Evolutionary conservation across 2,888 invertebrate genomes (phyloP), one percentile per base, ranked within the genome.

Genomic region (Drosophila kambysellisi): DNA sequence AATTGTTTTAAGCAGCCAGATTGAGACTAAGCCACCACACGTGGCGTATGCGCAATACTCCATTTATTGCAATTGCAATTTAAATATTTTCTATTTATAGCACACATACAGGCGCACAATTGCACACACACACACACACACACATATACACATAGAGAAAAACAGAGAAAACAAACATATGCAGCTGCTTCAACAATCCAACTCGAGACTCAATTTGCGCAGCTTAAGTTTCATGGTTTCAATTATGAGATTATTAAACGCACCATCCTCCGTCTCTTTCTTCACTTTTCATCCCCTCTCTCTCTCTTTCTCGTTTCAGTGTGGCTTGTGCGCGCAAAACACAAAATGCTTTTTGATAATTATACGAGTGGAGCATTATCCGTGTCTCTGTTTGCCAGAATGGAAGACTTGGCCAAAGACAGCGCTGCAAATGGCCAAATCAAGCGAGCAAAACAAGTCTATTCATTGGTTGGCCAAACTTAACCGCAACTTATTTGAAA

Each of bases 1-100:
- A 87, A 87, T 87, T 87, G 87, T 87, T 87, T 87, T 88, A 89
- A 87, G 91, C 91, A 83, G 71, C 33, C 46, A 39, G 37, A 39
- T 17, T n/a, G 56, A 58, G 35, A 53, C 59, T 53, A 57, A 62
- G 67, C 52, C 75, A 76, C 88, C 75, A 76, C 83, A 88, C 84
- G 83, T 77, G 90, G 75, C 81, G 89, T 76, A 90, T 86, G 64
- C 87, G 72, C 81, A 75, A 70, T 64, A 52, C 65, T 48, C 43
- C 32, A 46, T 33, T 54, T 48, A 48, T 60, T 12, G 67, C 75
- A 89, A 89, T 89, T 71, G 88, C 82, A 78, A 75, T 85, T 89
- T 78, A 89, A 85, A 88, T 83, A 89, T 87, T 89, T 90, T 68
- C 70, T 90, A 85, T 85, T 90, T 85, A 90, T 89, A 69, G 76